phyloP scores from a whole-genome alignment of 2,113 vertebrate species.

The Formicarius rufipectus region DNA sequence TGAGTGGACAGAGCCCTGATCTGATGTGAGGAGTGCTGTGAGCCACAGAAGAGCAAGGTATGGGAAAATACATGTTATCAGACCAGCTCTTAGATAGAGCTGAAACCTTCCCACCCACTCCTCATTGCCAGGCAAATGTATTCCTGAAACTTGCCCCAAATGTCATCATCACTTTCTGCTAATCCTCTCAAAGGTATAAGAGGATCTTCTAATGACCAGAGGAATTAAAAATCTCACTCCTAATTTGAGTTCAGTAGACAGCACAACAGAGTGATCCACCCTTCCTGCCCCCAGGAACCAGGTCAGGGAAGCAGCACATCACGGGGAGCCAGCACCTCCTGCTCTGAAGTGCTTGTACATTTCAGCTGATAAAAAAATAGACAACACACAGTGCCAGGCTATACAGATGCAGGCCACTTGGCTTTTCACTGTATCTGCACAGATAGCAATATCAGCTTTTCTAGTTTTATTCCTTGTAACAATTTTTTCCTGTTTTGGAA shows the following conservation, averaged over 20 bases:
- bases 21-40: background rate
- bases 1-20: background rate
- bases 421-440: background rate
- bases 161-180: background rate
- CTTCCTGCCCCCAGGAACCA: background rate
- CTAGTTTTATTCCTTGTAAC: background rate
- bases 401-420: background rate
- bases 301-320: background rate
- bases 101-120: background rate
- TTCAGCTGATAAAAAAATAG: background rate
- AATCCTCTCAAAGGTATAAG: background rate
- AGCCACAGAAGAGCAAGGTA: background rate
- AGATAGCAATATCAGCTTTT: background rate
- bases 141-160: background rate
- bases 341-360: fast-evolving
- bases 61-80: background rate
- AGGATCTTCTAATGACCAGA: background rate
- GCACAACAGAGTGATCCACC: fast-evolving
- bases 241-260: background rate
- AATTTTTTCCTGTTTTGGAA: background rate
- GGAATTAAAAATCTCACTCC: background rate
- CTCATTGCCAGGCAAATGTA: background rate
- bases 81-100: background rate
- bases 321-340: background rate
- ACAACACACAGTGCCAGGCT: background rate